phyloP scores from a whole-genome alignment of 23 tunicate species.

The Trididemnum nubilum region DNA sequence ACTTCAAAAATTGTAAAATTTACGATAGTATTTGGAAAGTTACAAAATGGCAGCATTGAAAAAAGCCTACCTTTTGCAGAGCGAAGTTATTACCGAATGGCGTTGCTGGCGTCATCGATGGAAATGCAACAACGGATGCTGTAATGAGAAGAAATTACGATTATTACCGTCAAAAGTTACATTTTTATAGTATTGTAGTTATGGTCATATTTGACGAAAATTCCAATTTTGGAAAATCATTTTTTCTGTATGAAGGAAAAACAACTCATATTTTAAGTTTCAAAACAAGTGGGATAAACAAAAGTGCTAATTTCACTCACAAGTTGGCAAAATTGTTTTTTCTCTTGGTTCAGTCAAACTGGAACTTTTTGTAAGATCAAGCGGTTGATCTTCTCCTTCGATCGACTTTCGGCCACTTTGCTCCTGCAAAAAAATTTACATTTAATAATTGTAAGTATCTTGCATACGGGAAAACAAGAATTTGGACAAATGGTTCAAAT shows the following conservation, averaged over 20 bases:
- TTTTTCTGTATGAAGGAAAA: too few relatives aligned
- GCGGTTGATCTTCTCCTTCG: slow-evolving; percentile 3
- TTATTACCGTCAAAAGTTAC: too few relatives aligned
- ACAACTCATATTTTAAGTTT: too few relatives aligned
- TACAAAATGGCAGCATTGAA: neutral
- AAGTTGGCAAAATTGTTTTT: neutral
- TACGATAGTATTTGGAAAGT: too few relatives aligned
- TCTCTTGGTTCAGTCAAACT: neutral
- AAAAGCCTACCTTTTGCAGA: slow-evolving; percentile 9
- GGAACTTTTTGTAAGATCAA: slow-evolving; percentile 15
- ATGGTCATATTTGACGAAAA: too few relatives aligned
- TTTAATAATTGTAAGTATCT: neutral
- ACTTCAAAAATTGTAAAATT: too few relatives aligned
- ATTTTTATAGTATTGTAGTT: too few relatives aligned
- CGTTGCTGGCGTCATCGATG: slow-evolving; percentile 5
- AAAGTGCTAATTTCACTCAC: neutral
- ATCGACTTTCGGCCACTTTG: neutral
- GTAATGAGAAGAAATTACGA: neutral
- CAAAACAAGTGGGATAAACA: too few relatives aligned
- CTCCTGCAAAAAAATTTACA: neutral
- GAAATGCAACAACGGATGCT: slow-evolving; percentile 11
- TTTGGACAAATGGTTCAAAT: neutral
- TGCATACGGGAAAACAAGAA: neutral
- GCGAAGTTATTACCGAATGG: slow-evolving; percentile 3
- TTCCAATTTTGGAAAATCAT: too few relatives aligned